phyloP scores from a whole-genome alignment of 1,140 invertebrate genomes.

The Euura lappo region DNA sequence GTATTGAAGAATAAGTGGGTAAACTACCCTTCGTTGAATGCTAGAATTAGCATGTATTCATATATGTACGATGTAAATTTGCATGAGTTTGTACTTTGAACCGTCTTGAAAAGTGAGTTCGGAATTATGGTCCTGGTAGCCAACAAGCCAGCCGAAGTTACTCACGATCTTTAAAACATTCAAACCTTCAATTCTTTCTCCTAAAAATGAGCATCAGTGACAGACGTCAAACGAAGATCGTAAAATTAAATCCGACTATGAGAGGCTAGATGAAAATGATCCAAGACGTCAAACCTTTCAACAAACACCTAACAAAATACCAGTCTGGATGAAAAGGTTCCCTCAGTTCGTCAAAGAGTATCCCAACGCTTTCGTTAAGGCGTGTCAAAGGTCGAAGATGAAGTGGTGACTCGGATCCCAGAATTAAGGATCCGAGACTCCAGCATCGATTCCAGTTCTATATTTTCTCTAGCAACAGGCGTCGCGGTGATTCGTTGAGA shows the following conservation, averaged over 20 bases:
- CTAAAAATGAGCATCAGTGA: too few species aligned
- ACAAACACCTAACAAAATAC: too few species aligned
- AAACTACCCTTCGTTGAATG: neutral
- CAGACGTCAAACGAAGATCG: too few species aligned
- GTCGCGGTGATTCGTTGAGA: neutral
- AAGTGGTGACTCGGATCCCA: too few species aligned
- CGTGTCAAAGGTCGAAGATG: neutral
- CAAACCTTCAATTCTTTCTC: too few species aligned
- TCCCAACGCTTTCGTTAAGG: neutral
- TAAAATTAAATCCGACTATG: too few species aligned
- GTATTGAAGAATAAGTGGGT: too few species aligned
- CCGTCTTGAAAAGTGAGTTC: neutral
- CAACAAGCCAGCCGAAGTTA: neutral
- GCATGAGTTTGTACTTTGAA: neutral
- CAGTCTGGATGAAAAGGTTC: neutral
- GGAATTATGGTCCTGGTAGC: neutral
- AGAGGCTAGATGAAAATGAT: too few species aligned
- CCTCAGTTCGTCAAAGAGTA: neutral
- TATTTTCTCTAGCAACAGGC: constrained; percentile 7
- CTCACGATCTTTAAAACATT: too few species aligned
- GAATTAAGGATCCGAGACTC: too few species aligned
- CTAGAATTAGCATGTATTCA: neutral
- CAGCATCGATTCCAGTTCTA: too few species aligned
- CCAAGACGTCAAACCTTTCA: neutral
- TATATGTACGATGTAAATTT: neutral